phyloP scores from a whole-genome alignment of 2,113 vertebrate species.

The cattle (Bos taurus) region ARS-UCD2.0 NC_037348.1:54467001-54467500 shows the following conservation, averaged over 20 bases:
- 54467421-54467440: conserved; percentile 74
- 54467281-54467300: conserved; percentile 53
- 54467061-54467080: not conserved
- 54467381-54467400: conserved; percentile 59
- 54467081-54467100: conserved; percentile 4
- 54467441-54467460: conserved; percentile 70
- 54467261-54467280: conserved; percentile 55
- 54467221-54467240: not conserved
- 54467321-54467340: conserved; percentile 55
- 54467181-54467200: not conserved
- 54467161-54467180: not conserved
- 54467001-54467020: not conserved
- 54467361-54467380: conserved; percentile 37
- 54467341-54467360: conserved; percentile 54
- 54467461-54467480: conserved; percentile 65
- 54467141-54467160: not conserved
- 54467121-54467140: not conserved
- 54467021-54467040: not conserved
- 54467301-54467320: conserved; percentile 55
- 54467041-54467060: not conserved
- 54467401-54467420: conserved; percentile 62
- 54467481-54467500: conserved; percentile 71
- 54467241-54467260: conserved; percentile 15
- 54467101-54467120: not conserved
- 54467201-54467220: not conserved